Percentiles rank a stretch among this genome's conserved stretches.
These are phyloP conservation scores for Coccyzus lansbergi DNA, from an alignment of 2,797 vertebrate species.

Conservation along the genomic window DNA sequence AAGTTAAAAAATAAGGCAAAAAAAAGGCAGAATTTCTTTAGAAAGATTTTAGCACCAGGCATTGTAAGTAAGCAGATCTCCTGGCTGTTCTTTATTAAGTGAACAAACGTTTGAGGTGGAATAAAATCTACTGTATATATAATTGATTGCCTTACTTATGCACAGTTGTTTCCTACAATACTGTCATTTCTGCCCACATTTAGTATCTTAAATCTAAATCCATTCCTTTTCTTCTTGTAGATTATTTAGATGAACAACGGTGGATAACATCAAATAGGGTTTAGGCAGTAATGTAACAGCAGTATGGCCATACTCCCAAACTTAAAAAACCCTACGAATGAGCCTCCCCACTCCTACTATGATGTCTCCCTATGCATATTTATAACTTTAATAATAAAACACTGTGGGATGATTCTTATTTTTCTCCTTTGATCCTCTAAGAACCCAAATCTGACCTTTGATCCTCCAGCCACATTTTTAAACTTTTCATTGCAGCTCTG, in stretches of 20 bases:
- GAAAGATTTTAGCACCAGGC: not conserved
- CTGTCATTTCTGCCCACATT: not conserved
- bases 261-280: not conserved
- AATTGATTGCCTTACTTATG: not conserved
- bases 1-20: not conserved
- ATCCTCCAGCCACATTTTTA: constrained; percentile 19
- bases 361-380: not conserved
- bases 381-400: not conserved
- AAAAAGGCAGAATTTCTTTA: not conserved
- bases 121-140: not conserved
- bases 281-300: not conserved
- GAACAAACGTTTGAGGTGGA: not conserved
- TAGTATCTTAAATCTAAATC: not conserved
- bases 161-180: not conserved
- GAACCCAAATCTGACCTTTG: not conserved
- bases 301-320: not conserved
- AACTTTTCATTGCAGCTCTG: not conserved
- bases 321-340: not conserved
- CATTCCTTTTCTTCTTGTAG: not conserved
- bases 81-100: not conserved
- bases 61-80: not conserved
- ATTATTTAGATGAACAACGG: not conserved
- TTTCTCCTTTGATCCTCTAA: not conserved
- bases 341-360: not conserved
- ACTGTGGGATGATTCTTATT: not conserved